These are phyloP conservation scores for Onthophagus sagittarius DNA, from an alignment of 2,888 invertebrate species.

Conservation along the genomic window DNA sequence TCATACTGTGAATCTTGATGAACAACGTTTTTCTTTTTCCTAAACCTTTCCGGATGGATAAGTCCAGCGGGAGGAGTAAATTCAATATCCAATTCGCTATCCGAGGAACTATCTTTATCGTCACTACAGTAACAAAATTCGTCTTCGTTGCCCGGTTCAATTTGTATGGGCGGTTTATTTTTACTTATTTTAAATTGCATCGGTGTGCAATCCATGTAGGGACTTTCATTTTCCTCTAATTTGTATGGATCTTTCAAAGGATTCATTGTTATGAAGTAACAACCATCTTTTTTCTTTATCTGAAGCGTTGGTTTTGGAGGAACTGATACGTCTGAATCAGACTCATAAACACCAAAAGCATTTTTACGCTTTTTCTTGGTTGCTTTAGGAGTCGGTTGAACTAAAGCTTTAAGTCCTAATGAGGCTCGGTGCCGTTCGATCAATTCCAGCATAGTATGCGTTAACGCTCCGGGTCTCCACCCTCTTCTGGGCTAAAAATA, in stretches of 20 bases:
- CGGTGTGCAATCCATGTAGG: conserved; percentile 65
- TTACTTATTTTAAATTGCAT: conserved; percentile 65
- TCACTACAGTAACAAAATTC: conserved; percentile 33
- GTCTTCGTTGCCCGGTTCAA: conserved; percentile 51
- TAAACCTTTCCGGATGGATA: conserved; percentile 55
- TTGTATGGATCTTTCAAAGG: conserved; percentile 61
- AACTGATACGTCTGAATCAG: conserved; percentile 50
- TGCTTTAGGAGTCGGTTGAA: conserved; percentile 25
- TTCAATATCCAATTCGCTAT: conserved; percentile 66
- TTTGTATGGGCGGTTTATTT: conserved; percentile 50
- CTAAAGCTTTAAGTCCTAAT: conserved; percentile 36
- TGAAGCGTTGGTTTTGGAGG: conserved; percentile 61
- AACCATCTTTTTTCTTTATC: conserved; percentile 62
- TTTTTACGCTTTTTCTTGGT: conserved; percentile 48
- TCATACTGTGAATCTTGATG: conserved; percentile 62
- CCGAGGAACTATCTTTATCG: conserved; percentile 53
- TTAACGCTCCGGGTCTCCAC: conserved; percentile 57
- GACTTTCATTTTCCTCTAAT: conserved; percentile 59
- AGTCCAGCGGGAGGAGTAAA: conserved; percentile 69
- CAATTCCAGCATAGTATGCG: conserved; percentile 47
- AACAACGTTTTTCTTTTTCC: conserved; percentile 46
- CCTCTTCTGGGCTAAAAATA: conserved; percentile 48
- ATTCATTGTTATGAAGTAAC: conserved; percentile 63
- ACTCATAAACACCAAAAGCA: conserved; percentile 36
- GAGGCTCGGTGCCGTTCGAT: conserved; percentile 40